Evolutionary conservation across 1,140 invertebrate genomes (phyloP).

Genomic region (Pseudachorutes palmiensis): DNA sequence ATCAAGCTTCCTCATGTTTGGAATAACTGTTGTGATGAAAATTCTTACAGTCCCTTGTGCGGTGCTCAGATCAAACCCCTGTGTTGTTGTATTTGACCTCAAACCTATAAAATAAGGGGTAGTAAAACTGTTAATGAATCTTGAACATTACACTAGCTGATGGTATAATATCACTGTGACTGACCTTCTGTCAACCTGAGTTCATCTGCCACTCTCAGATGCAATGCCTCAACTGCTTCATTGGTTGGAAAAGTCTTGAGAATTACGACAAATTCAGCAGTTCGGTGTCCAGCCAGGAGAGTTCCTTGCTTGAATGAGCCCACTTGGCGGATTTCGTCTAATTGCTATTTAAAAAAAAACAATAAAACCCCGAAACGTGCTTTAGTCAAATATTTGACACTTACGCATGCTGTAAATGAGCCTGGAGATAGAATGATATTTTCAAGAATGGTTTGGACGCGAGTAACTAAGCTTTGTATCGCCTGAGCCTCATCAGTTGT

Average conservation of each 20-base stretch:
- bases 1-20: conserved; percentile 86
- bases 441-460: conserved; percentile 84
- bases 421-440: conserved; percentile 87
- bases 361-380: conserved; percentile 6
- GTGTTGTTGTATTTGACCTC: conserved; percentile 23
- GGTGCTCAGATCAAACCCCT: conserved; percentile 35
- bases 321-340: conserved; percentile 91
- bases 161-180: neutral
- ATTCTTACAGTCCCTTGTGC: conserved; percentile 74
- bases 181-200: conserved; percentile 44
- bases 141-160: neutral
- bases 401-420: conserved; percentile 89
- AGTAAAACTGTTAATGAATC: no score
- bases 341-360: conserved; percentile 56
- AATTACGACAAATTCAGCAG: conserved; percentile 94
- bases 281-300: conserved; percentile 88
- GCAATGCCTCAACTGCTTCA: conserved; percentile 84
- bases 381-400: conserved; percentile 44
- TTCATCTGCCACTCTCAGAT: conserved; percentile 78
- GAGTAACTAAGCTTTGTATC: conserved; percentile 84
- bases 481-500: conserved; percentile 79
- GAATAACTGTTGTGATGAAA: conserved; percentile 84
- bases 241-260: conserved; percentile 95
- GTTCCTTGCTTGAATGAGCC: conserved; percentile 98
- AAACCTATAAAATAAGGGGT: no score